Evolutionary conservation across 2,797 vertebrate genomes (phyloP).

Genomic region (Acanthiza pusilla): DNA sequence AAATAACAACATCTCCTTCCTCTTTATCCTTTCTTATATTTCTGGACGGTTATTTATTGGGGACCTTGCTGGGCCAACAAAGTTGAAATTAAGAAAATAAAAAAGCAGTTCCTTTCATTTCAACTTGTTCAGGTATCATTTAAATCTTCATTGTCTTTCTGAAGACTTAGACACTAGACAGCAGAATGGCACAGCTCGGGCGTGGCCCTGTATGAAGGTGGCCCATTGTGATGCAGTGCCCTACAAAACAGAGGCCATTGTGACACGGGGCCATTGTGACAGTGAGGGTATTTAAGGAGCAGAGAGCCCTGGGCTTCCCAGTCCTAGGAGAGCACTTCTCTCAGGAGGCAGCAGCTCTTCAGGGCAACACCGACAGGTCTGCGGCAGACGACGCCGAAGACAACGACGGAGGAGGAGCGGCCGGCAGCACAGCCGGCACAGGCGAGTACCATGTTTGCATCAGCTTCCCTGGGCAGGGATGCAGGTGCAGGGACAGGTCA

Average conservation of each 20-base stretch:
- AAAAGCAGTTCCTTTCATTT: background rate
- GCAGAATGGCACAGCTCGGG: background rate
- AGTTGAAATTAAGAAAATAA: background rate
- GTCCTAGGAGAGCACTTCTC: background rate
- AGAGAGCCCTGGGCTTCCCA: no score
- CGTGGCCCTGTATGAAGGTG: rapidly evolving
- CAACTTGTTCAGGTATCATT: background rate
- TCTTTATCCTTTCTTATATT: background rate
- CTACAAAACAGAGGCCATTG: no score
- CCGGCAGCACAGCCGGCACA: no score
- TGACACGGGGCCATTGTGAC: no score
- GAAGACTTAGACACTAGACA: background rate
- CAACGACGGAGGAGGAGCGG: no score
- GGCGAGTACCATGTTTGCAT: no score
- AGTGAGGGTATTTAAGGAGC: no score
- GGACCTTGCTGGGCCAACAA: background rate
- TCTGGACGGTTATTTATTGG: background rate
- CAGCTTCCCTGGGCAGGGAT: no score
- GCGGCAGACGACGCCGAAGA: no score
- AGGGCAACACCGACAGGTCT: no score
- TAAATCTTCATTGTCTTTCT: background rate
- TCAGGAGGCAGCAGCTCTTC: background rate
- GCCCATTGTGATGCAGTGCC: background rate
- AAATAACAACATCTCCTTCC: background rate
- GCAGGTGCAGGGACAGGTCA: no score